Percentiles rank a stretch among this genome's conserved stretches.
Evolutionary conservation across 2,113 vertebrate genomes (phyloP).

Genomic region (Nicator chloris): DNA sequence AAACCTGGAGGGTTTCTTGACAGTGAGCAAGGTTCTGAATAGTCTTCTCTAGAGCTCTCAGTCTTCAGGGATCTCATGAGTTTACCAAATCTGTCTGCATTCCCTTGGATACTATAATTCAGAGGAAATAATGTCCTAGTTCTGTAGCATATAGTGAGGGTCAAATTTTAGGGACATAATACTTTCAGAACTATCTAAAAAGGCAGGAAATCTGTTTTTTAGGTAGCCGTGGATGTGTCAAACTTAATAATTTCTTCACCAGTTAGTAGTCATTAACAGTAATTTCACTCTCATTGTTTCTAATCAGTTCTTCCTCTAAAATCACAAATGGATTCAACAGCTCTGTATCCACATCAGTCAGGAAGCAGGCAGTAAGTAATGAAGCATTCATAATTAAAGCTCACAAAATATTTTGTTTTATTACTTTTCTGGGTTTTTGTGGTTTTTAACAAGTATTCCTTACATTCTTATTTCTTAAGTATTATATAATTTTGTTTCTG

Average conservation of each 20-base stretch:
- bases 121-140: background rate
- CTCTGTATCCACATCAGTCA: background rate
- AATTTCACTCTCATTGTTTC: background rate
- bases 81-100: background rate
- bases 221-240: background rate
- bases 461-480: background rate
- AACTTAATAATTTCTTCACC: background rate
- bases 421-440: background rate
- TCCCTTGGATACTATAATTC: background rate
- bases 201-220: background rate
- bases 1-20: background rate
- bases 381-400: background rate
- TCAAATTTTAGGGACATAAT: background rate
- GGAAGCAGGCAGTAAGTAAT: background rate
- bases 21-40: background rate
- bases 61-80: background rate
- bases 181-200: background rate
- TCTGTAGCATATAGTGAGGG: background rate
- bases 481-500: background rate
- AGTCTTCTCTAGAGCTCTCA: background rate
- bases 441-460: background rate
- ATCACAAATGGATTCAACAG: background rate
- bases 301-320: background rate
- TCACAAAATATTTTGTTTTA: background rate
- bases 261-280: background rate